Evolutionary conservation across 2,113 vertebrate genomes (phyloP).

Genomic region (Scytalopus superciliaris): DNA sequence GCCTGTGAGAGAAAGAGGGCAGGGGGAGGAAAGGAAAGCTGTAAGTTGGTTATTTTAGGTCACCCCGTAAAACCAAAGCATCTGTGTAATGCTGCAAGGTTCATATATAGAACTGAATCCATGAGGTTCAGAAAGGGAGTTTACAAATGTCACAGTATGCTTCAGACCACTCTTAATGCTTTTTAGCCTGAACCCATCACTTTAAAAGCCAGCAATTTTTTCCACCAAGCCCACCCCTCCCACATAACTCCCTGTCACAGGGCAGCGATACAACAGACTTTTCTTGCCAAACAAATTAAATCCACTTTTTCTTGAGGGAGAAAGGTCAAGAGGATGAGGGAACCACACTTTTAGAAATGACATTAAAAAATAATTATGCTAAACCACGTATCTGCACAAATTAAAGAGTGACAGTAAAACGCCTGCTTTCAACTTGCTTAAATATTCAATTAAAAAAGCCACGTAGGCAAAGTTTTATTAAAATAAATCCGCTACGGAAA

Average conservation of each 20-base stretch:
- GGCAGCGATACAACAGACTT: not conserved
- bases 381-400: not conserved
- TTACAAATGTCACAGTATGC: not conserved
- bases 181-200: not conserved
- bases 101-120: not conserved
- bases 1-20: not conserved
- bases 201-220: not conserved
- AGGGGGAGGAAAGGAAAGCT: accelerated
- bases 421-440: not conserved
- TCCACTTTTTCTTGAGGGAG: not conserved
- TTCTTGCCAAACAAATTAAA: not conserved
- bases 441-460: constrained; percentile 30
- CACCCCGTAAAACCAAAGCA: not conserved
- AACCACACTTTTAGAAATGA: not conserved
- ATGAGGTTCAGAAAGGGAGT: constrained; percentile 1
- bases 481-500: constrained; percentile 1
- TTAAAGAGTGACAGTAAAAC: constrained; percentile 16
- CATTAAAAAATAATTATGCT: constrained; percentile 45
- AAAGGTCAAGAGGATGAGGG: not conserved
- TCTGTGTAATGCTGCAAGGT: not conserved
- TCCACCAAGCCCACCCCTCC: not conserved
- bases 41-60: not conserved
- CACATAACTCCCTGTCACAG: not conserved
- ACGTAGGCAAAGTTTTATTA: not conserved
- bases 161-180: not conserved